Base-by-base conservation (phyloP, 2,888 invertebrate species). In the Charanyca ferruginea region DNA sequence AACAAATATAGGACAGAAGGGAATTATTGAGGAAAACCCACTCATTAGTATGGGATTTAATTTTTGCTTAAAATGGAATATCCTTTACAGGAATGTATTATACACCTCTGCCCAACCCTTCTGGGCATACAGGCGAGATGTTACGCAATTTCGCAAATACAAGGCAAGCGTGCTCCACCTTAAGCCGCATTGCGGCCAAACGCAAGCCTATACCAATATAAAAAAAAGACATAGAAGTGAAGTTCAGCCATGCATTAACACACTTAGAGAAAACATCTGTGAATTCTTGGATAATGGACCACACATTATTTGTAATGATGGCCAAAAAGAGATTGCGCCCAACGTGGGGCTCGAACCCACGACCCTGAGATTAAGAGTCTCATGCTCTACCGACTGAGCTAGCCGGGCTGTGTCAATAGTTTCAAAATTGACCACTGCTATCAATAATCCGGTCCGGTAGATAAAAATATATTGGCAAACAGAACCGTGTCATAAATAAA, bases 311-410 rank as follows among this genome's bases (percentile, higher is more conserved):
- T 42, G 8, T 18, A n/a, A 18, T 13, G 1, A 45, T 38, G 0
- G n/a, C 5, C 95, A 73, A 81, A 79, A 64, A 66, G 2, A 22
- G 0, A 0, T 0, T 25, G 75, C 96, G 96, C 96, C 96, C 96
- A 96, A 96, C 96, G 96, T 96, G 96, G 96, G 96, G 96, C 96
- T 96, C 96, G 96, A 96, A 96, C 96, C 96, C 96, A 96, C 96
- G 96, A 96, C 96, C 96, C 96, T 96, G 96, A 96, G 96, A 96
- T 96, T 96, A 96, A 96, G 96, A 96, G 96, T 96, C 96, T 96
- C 96, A 96, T 95, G 94, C 94, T 94, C 94, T 94, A 94, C 94
- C 94, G 95, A 96, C 95, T 96, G 96, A 95, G 95, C 95, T 96
- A 95, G 95, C 95, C 95, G 95, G 96, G 95, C 95, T 68, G 52